Evolutionary conservation across 2,888 invertebrate species (phyloP), one percentile per base, ranked within the genome.

Genomic region (Polylopha cassiicola): DNA sequence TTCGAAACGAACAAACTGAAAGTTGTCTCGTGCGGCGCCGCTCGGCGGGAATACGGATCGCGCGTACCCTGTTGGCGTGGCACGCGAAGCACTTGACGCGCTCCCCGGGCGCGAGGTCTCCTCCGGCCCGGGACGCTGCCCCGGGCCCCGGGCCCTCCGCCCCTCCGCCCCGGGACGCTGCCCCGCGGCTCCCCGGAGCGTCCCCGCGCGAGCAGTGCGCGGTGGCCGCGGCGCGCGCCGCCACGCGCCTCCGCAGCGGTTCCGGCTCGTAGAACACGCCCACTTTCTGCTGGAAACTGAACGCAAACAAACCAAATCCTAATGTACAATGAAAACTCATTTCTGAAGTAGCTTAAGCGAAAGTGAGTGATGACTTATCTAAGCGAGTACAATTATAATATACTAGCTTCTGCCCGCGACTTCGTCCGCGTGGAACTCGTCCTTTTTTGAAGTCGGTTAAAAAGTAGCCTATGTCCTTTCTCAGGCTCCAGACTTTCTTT

Each of bases 81-180:
- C 84, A 84, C 2, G 84, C 84, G 50, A 73, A 81, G 50, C 84
- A 84, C 51, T 69, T 75, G 45, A 64, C 73, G 46, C 68, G 61
- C 44, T 38, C 41, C 43, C 37, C 37, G 50, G 65, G n/a, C n/a
- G n/a, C n/a, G n/a, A 65, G 13, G 61, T 44, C 0, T 61, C 58
- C 1, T 58, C 61, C 1, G 53, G 45, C 0, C 58, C 47, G 55
- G 51, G 8, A 18, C 41, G 9, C 65, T 58, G n/a, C 74, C 74
- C 46, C 66, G 58, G n/a, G 63, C 51, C 39, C 73, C 31, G 31
- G 65, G 63, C 18, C 37, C 58, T 61, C 39, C 78, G 55, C 0
- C 63, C 50, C 10, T 51, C 61, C 39, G 49, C 65, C 41, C 72
- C 73, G 60, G n/a, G 74, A 74, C 46, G 66, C 59, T n/a, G 63